phyloP scores from a whole-genome alignment of 2,113 vertebrate species.

The Pungitius pungitius region DNA sequence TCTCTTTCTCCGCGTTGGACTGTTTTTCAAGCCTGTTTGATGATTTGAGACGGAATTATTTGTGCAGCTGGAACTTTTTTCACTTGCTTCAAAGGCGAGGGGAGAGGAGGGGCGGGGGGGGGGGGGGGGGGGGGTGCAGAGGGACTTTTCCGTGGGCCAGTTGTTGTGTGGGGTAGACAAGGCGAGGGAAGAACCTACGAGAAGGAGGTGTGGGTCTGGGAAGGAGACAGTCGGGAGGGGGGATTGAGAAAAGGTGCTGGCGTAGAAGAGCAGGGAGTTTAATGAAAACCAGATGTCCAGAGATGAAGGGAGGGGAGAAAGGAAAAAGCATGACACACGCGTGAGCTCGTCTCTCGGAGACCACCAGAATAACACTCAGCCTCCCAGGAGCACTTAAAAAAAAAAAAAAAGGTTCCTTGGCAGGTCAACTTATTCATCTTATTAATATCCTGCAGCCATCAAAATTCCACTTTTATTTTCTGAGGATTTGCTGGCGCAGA shows the following conservation, averaged over 20 bases:
- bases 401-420: not conserved
- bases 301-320: slow-evolving; percentile 48
- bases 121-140: slow-evolving; percentile 31
- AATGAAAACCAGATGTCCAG: slow-evolving; percentile 72
- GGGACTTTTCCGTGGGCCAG: slow-evolving; percentile 53
- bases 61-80: slow-evolving; percentile 68
- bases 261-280: slow-evolving; percentile 42
- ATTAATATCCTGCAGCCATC: slow-evolving; percentile 14
- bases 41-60: slow-evolving; percentile 63
- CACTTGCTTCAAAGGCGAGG: slow-evolving; percentile 64
- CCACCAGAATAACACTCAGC: slow-evolving; percentile 49
- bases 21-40: slow-evolving; percentile 32
- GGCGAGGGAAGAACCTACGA: slow-evolving; percentile 35
- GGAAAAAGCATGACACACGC: slow-evolving; percentile 62
- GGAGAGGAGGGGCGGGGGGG: too few species aligned
- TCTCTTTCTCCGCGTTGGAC: slow-evolving; percentile 8
- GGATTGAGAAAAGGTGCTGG: slow-evolving; percentile 48
- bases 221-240: slow-evolving; percentile 37
- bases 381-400: slow-evolving; percentile 16
- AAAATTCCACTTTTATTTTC: not conserved
- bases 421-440: not conserved
- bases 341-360: slow-evolving; percentile 49
- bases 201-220: slow-evolving; percentile 36
- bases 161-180: slow-evolving; percentile 52
- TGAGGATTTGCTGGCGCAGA: too few species aligned